A percentile compares a stretch with the other conserved stretches of the same genome.
Evolutionary conservation across 2,888 invertebrate genomes (phyloP).

Genomic region (Drosophila peninsularis): DNA sequence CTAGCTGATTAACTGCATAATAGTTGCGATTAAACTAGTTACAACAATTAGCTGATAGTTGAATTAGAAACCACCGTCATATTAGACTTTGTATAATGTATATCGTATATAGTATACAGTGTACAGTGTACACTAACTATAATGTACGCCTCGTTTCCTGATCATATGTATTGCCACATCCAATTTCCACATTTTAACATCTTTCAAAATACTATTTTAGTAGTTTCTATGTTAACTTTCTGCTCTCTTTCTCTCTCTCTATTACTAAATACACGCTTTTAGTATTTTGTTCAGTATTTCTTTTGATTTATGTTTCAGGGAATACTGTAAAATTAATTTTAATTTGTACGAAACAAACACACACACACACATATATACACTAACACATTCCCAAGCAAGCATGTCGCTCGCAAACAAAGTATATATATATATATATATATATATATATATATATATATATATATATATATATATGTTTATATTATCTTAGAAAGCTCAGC

Average conservation of each 20-base stretch:
- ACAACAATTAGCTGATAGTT: conserved; percentile 68
- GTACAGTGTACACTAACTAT: conserved; percentile 31
- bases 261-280: conserved; percentile 9
- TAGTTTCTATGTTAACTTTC: not conserved
- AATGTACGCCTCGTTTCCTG: conserved; percentile 54
- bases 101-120: conserved; percentile 5
- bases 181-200: conserved; percentile 32
- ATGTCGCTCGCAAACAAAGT: conserved; percentile 24
- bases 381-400: conserved; percentile 20
- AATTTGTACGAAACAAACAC: conserved; percentile 32
- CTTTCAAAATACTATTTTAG: not conserved
- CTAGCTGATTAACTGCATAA: conserved; percentile 25
- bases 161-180: conserved; percentile 45
- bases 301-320: not conserved
- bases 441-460: conserved; percentile 17
- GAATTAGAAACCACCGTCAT: conserved; percentile 80
- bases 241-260: not conserved
- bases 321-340: conserved; percentile 20
- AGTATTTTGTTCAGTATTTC: not conserved
- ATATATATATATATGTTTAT: conserved; percentile 25
- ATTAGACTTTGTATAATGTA: conserved; percentile 74
- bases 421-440: conserved; percentile 16
- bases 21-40: conserved; percentile 18
- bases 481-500: conserved; percentile 7
- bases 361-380: conserved; percentile 3